A percentile compares a stretch with the other conserved stretches of the same genome.
Evolutionary conservation across 2,888 invertebrate genomes (phyloP).

Genomic region (Lithosia quadra): DNA sequence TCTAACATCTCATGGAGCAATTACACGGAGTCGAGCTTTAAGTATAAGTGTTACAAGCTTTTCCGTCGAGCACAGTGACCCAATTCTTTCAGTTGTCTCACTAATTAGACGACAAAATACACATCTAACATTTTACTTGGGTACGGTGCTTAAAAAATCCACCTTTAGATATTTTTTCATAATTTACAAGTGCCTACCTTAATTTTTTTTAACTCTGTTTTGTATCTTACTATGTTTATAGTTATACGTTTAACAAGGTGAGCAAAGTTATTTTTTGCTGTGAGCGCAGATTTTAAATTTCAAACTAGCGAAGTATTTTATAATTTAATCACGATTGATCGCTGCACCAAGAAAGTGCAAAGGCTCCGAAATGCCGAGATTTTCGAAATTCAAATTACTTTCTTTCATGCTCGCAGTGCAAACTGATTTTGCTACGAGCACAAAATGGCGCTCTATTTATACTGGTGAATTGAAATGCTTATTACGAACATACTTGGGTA

Average conservation of each 20-base stretch:
- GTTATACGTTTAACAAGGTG: not conserved
- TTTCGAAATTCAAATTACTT: not conserved
- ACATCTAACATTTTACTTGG: constrained; percentile 35
- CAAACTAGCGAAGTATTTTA: not conserved
- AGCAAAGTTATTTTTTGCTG: not conserved
- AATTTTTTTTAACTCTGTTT: not conserved
- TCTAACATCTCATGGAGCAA: constrained; percentile 28
- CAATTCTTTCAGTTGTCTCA: constrained; percentile 39
- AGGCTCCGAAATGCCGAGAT: too few relatives aligned
- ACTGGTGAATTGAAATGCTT: not conserved
- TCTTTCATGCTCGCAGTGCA: not conserved
- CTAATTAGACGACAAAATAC: constrained; percentile 36
- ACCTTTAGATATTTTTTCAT: constrained; percentile 17
- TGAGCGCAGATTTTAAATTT: not conserved
- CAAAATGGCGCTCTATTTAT: not conserved
- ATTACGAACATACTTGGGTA: not conserved
- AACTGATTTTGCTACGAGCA: not conserved
- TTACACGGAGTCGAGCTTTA: constrained; percentile 41
- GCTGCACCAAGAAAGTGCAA: too few relatives aligned
- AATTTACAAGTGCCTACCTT: not conserved
- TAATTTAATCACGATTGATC: too few relatives aligned
- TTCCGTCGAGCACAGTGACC: constrained; percentile 42
- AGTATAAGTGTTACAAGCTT: constrained; percentile 36
- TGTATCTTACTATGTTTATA: not conserved
- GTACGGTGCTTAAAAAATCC: constrained; percentile 17